Evolutionary conservation across 2,888 invertebrate genomes (phyloP).

Genomic region (Sialis fuliginosa): DNA sequence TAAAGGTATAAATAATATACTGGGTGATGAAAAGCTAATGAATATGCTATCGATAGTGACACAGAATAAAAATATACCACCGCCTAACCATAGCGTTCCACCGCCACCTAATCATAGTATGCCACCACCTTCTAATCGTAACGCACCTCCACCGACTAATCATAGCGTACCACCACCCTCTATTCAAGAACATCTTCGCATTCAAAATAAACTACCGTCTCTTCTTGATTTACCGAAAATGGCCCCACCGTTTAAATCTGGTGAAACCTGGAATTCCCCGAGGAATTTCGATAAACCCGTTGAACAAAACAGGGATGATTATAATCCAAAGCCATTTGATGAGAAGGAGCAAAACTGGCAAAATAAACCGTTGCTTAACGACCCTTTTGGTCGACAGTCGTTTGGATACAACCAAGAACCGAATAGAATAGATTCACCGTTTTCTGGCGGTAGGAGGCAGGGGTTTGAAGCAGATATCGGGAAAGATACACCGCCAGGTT

Average conservation of each 20-base stretch:
- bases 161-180: neutral
- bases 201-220: conserved; percentile 1
- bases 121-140: conserved; percentile 2
- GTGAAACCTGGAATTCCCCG: neutral
- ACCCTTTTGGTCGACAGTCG: too few species aligned
- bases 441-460: too few species aligned
- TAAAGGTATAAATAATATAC: conserved; percentile 39
- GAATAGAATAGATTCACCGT: too few species aligned
- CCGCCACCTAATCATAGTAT: conserved; percentile 5
- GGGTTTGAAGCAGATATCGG: too few species aligned
- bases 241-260: neutral
- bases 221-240: conserved; percentile 2
- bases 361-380: too few species aligned
- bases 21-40: conserved; percentile 44
- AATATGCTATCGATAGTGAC: conserved; percentile 33
- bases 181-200: neutral
- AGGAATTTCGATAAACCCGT: too few species aligned
- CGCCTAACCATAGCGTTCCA: conserved; percentile 3
- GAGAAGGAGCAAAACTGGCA: too few species aligned
- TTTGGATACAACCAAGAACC: too few species aligned
- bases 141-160: conserved; percentile 3
- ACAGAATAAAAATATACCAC: conserved; percentile 17
- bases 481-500: too few species aligned
- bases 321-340: too few species aligned
- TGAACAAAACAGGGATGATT: too few species aligned